Evolutionary conservation across 2,797 vertebrate genomes (phyloP), one percentile per base, ranked within the genome.

Genomic region (Xenops minutus): DNA sequence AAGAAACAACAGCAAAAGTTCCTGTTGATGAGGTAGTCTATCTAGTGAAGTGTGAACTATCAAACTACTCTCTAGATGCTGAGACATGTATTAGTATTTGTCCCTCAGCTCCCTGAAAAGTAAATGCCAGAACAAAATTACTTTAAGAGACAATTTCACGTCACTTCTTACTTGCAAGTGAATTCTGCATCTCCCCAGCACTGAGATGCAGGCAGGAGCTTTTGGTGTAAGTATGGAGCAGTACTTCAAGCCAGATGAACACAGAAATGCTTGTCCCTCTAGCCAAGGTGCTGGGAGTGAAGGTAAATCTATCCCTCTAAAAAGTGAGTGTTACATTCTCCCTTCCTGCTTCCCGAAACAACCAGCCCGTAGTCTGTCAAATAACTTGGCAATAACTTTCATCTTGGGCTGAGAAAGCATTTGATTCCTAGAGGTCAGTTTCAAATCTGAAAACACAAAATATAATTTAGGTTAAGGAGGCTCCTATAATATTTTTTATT

Each of bases 391-490:
- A 87, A 5, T 51, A 71, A n/a, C 12, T 62, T 64, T 52, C 14
- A 85, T 54, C 24, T 62, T 52, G 22, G 34, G 76, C 77, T 62
- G 32, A 88, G 13, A 61, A 9, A 78, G 10, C 41, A 37, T 87
- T 84, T 88, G 27, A 87, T 76, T 92, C 20, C 64, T 80, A 73
- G 71, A 90, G 41, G 58, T 80, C 56, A 75, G 58, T 41, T 92
- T 80, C 48, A 77, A 67, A 71, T 39, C 23, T 82, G 72, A 74
- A 96, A 93, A 72, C 71, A 88, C 5, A 92, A 87, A 91, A 92
- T 54, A 26, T 36, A 76, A 77, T 89, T 85, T 19, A 10, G 19
- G 29, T 39, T 67, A 79, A 85, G 94, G 74, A 94, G 66, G 74
- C 68, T 92, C 69, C 89, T 73, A 72, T 74, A 71, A 52, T 76